Conservation (phyloP, 2,113 vertebrate genomes). For the Turdus rufiventris region DNA sequence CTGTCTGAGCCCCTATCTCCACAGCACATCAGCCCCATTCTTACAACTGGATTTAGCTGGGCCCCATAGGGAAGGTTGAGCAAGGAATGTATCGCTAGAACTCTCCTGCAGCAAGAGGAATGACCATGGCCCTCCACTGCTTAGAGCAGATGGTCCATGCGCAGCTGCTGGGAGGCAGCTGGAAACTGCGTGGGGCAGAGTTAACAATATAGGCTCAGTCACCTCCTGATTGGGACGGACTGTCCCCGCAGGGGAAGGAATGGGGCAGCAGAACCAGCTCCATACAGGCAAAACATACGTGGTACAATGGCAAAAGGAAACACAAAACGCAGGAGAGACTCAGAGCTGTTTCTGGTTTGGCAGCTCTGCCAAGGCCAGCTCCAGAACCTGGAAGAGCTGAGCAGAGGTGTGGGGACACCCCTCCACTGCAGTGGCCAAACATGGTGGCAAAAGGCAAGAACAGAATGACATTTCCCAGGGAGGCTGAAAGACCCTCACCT, state of each 20-base stretch:
- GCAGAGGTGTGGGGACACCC: not conserved
- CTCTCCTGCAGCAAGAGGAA: not conserved
- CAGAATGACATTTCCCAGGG: not conserved
- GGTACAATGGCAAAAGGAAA: not conserved
- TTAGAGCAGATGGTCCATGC: not conserved
- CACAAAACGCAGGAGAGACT: not conserved
- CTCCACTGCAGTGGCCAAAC: not conserved
- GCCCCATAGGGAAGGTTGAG: not conserved
- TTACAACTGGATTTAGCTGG: not conserved
- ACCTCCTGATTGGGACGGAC: fast-evolving
- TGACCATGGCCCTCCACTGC: not conserved
- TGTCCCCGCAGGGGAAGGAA: not conserved
- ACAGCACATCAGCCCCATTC: not conserved
- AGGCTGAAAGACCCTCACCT: not conserved
- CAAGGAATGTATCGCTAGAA: not conserved
- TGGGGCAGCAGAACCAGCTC: not conserved
- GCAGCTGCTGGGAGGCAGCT: not conserved
- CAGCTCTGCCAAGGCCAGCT: not conserved
- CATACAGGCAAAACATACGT: fast-evolving
- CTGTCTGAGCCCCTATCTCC: not conserved
- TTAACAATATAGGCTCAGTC: not conserved
- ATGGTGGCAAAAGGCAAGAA: not conserved
- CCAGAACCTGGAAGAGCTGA: not conserved
- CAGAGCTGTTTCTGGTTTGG: not conserved
- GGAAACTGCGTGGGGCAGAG: not conserved